These are phyloP conservation scores for Peromyscus nudipes DNA, from an alignment of 2,797 vertebrate genomes.

Conservation along the genomic window DNA sequence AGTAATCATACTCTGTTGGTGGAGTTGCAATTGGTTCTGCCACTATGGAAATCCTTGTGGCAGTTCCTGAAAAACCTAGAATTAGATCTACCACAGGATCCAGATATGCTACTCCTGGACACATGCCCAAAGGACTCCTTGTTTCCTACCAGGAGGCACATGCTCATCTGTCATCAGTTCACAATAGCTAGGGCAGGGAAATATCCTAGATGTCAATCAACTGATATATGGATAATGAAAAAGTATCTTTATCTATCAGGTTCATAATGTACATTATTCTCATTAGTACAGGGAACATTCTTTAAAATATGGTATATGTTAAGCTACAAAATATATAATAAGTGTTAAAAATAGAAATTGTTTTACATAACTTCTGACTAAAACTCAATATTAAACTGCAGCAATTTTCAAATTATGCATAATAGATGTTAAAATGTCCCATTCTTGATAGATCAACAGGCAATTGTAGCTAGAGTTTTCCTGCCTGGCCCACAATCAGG, in stretches of 20 bases:
- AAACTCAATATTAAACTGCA: not conserved
- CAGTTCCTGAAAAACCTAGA: no score
- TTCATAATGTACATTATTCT: not conserved
- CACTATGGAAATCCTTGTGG: no score
- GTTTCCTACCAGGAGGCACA: not conserved
- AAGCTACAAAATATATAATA: not conserved
- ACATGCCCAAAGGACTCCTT: no score
- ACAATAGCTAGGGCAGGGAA: not conserved
- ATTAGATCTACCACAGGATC: no score
- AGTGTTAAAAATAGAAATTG: not conserved
- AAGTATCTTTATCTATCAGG: not conserved
- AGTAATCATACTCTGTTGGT: no score
- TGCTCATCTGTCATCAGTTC: not conserved
- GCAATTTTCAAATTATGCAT: not conserved
- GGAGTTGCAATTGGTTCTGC: no score
- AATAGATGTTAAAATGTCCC: not conserved
- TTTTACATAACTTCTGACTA: not conserved
- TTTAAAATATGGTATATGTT: not conserved
- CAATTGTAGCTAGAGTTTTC: no score
- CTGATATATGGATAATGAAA: not conserved
- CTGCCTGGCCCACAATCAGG: no score
- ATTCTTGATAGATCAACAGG: no score
- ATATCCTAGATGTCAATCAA: not conserved
- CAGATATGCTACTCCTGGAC: no score
- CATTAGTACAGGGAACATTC: not conserved